Conservation (phyloP, 2,888 invertebrate genomes). For the Microctonus hyperodae region DNA sequence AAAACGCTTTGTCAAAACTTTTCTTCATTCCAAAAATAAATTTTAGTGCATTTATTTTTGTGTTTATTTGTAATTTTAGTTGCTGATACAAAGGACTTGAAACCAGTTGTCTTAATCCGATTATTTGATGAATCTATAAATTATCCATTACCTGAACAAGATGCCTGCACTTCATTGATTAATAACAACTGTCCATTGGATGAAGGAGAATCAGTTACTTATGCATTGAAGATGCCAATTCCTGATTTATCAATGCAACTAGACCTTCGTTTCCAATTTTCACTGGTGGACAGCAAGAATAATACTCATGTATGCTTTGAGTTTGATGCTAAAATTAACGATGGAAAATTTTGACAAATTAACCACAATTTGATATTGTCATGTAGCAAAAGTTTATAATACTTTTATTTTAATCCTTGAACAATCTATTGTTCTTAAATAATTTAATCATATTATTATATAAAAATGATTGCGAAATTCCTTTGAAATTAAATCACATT, state of each 20-base stretch:
- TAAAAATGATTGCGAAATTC: not conserved
- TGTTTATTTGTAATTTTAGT: slow-evolving; percentile 37
- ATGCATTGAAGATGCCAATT: slow-evolving; percentile 53
- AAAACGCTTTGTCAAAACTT: not conserved
- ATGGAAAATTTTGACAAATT: slow-evolving; percentile 16
- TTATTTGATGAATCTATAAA: slow-evolving; percentile 38
- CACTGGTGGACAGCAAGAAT: slow-evolving; percentile 43
- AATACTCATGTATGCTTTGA: slow-evolving; percentile 48
- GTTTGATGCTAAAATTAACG: slow-evolving; percentile 43
- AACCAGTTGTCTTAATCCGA: slow-evolving; percentile 45
- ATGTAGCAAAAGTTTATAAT: too few relatives aligned
- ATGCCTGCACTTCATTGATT: slow-evolving; percentile 51
- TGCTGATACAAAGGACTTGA: slow-evolving; percentile 41
- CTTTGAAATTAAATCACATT: not conserved
- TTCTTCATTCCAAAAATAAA: not conserved
- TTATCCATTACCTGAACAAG: slow-evolving; percentile 48
- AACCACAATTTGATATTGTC: too few relatives aligned
- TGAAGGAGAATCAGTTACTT: slow-evolving; percentile 50
- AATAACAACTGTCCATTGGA: slow-evolving; percentile 54
- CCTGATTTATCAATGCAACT: slow-evolving; percentile 45
- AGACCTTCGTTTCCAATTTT: slow-evolving; percentile 45
- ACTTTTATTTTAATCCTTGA: too few relatives aligned
- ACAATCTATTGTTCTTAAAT: too few relatives aligned
- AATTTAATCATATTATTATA: not conserved
- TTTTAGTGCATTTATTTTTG: too few relatives aligned